Conservation (phyloP, 2,797 vertebrate species). For the Macroramphosus scolopax region DNA sequence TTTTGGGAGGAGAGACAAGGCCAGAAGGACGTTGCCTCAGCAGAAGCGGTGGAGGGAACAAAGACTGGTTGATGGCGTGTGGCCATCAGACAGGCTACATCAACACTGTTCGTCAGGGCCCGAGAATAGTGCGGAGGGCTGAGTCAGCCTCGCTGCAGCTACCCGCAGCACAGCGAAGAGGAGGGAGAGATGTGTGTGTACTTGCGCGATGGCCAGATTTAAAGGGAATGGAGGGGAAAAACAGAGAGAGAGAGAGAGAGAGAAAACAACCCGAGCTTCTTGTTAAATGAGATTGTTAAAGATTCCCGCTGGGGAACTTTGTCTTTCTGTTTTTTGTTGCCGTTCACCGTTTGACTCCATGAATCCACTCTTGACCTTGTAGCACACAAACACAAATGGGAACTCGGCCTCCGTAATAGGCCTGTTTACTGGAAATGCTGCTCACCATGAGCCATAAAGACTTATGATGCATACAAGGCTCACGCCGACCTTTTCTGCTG, state of each 20-base stretch:
- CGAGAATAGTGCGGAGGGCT: conserved; percentile 75
- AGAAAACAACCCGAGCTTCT: conserved; percentile 63
- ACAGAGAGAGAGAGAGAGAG: conserved; percentile 33
- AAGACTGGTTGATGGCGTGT: conserved; percentile 66
- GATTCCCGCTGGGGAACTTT: conserved; percentile 65
- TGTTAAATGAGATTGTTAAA: conserved; percentile 63
- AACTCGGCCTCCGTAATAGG: conserved; percentile 48
- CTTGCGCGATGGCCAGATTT: conserved; percentile 58
- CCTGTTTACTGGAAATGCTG: conserved; percentile 79
- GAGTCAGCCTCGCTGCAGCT: conserved; percentile 73
- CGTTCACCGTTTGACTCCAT: conserved; percentile 62
- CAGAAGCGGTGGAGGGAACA: conserved; percentile 67
- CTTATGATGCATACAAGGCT: conserved; percentile 66
- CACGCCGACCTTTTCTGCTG: conserved; percentile 52
- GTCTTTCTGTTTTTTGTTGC: conserved; percentile 61
- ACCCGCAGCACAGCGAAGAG: conserved; percentile 62
- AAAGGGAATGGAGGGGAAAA: conserved; percentile 40
- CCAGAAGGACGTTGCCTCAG: conserved; percentile 42
- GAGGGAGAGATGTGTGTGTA: conserved; percentile 51
- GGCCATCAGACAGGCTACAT: conserved; percentile 72
- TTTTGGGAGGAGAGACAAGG: conserved; percentile 52
- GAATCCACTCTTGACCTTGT: conserved; percentile 66
- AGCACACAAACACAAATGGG: conserved; percentile 57
- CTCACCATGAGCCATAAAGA: conserved; percentile 75
- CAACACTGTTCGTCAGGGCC: conserved; percentile 72